These are phyloP conservation scores for Heliconius nattereri DNA, from an alignment of 1,140 invertebrate species.

Conservation along the genomic window DNA sequence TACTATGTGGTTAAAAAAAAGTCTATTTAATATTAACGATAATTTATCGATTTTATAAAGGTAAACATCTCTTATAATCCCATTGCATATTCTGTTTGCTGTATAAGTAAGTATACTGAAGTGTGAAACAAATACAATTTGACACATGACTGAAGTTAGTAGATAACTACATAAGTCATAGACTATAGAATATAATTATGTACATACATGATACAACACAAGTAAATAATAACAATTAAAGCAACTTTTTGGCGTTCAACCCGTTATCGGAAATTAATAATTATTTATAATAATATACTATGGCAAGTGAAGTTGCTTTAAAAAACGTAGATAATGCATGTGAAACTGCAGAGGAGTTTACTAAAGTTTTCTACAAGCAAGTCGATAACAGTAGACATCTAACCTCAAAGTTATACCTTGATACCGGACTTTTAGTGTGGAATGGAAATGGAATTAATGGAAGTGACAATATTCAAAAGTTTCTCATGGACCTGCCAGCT, in stretches of 20 bases:
- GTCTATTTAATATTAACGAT: too few species aligned
- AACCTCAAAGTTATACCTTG: conserved; percentile 89
- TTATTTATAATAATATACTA: conserved; percentile 7
- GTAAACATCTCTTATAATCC: too few species aligned
- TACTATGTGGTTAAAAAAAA: too few species aligned
- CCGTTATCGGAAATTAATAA: neutral
- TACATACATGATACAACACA: neutral
- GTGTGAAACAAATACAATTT: too few species aligned
- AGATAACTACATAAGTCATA: too few species aligned
- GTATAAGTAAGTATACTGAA: too few species aligned
- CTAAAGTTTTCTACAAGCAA: conserved; percentile 90
- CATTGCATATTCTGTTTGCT: too few species aligned
- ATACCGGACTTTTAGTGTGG: conserved; percentile 90
- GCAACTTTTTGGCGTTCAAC: neutral
- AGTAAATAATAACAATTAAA: neutral
- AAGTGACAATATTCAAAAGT: conserved; percentile 89
- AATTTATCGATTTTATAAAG: too few species aligned
- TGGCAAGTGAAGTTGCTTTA: conserved; percentile 51
- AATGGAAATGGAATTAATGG: conserved; percentile 91
- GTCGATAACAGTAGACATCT: conserved; percentile 91
- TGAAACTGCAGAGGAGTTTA: conserved; percentile 90
- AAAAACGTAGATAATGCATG: conserved; percentile 88
- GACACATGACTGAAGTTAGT: too few species aligned
- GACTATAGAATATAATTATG: neutral
- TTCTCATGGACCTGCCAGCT: conserved; percentile 87